A percentile compares a stretch with the other conserved stretches of the same genome.
Evolutionary conservation across 2,113 vertebrate genomes (phyloP).

Genomic region (Hiodon tergisus): DNA sequence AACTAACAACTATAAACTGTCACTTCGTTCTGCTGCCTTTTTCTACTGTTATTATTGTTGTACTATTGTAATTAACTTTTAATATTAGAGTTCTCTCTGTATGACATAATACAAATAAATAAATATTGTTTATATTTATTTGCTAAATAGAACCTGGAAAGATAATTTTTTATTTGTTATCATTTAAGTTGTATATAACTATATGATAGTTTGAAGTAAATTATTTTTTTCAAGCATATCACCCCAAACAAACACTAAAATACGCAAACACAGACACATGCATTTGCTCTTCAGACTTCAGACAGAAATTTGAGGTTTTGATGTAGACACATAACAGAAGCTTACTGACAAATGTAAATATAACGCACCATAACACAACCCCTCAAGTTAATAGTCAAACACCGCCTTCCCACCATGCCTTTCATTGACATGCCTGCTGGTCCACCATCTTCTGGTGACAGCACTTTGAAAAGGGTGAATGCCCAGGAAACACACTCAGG

Average conservation of each 20-base stretch:
- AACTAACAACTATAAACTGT: slow-evolving; percentile 26
- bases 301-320: neutral
- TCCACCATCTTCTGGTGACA: slow-evolving; percentile 19
- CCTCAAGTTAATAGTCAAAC: neutral
- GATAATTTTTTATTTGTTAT: slow-evolving; percentile 40
- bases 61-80: slow-evolving; percentile 46
- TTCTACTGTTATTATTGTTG: slow-evolving; percentile 50
- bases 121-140: slow-evolving; percentile 48
- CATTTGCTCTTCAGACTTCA: too few relatives aligned
- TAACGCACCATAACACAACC: neutral
- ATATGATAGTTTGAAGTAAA: slow-evolving; percentile 7
- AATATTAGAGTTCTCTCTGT: slow-evolving; percentile 49
- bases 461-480: slow-evolving; percentile 19
- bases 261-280: neutral
- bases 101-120: slow-evolving; percentile 37
- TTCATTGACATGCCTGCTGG: slow-evolving; percentile 25
- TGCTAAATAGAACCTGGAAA: slow-evolving; percentile 39
- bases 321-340: neutral
- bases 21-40: slow-evolving; percentile 42
- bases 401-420: slow-evolving; percentile 28
- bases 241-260: neutral
- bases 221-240: neutral
- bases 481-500: slow-evolving; percentile 2
- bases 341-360: neutral
- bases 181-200: slow-evolving; percentile 32